A percentile compares a stretch with the other conserved stretches of the same genome.
These are phyloP conservation scores for Eurosta solidaginis DNA, from an alignment of 1,140 invertebrate species.

Conservation along the genomic window DNA sequence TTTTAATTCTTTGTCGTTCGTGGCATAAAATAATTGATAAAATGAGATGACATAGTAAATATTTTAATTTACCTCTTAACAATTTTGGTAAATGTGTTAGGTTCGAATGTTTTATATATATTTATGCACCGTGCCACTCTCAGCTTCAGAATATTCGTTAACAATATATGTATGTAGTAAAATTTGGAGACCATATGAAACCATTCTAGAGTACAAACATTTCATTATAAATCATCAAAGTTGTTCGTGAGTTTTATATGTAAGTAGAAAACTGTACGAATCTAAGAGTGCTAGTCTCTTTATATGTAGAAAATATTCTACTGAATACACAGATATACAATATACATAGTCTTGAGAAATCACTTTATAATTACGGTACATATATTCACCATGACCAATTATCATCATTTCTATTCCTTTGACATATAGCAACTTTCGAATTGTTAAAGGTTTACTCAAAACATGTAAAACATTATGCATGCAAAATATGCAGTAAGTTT, in stretches of 20 bases:
- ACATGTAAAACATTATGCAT: too few relatives aligned
- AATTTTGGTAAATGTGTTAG: neutral
- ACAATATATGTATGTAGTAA: neutral
- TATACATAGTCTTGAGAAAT: neutral
- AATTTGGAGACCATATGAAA: constrained; percentile 1
- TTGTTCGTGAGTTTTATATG: neutral
- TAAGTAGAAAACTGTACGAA: constrained; percentile 12
- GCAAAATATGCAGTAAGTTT: neutral
- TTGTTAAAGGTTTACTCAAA: too few relatives aligned
- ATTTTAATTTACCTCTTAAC: neutral
- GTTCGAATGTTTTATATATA: neutral
- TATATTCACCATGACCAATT: neutral
- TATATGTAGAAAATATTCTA: neutral
- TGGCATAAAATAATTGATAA: neutral
- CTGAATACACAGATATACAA: constrained; percentile 10
- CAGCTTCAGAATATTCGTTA: neutral
- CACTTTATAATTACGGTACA: constrained; percentile 14
- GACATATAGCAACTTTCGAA: neutral
- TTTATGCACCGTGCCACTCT: neutral
- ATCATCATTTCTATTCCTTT: neutral
- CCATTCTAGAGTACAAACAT: neutral
- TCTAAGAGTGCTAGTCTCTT: neutral
- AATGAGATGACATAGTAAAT: constrained; percentile 5
- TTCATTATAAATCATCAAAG: neutral
- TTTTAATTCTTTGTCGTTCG: neutral